Evolutionary conservation across 1,140 invertebrate species (phyloP).

Genomic region (Drosophila subpulchrella): DNA sequence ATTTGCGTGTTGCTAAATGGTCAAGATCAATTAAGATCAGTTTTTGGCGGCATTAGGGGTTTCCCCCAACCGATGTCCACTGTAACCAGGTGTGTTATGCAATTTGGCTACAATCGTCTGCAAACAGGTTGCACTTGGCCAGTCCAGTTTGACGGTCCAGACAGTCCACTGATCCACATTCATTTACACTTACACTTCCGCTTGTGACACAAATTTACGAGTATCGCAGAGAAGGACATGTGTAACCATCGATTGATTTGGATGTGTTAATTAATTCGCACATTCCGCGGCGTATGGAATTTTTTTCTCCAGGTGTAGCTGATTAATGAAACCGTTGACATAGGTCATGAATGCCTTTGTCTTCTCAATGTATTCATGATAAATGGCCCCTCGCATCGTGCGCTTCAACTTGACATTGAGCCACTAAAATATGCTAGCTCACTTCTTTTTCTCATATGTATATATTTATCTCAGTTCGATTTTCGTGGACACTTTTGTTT

Average conservation of each 20-base stretch:
- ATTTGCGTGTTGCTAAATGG: slow-evolving; percentile 43
- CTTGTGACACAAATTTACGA: slow-evolving; percentile 33
- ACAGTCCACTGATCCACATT: slow-evolving; percentile 47
- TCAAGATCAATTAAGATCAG: slow-evolving; percentile 35
- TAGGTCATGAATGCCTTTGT: slow-evolving; percentile 68
- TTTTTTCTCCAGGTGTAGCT: slow-evolving; percentile 8
- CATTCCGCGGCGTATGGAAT: slow-evolving; percentile 9
- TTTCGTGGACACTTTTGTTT: slow-evolving; percentile 45
- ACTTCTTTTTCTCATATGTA: slow-evolving; percentile 50
- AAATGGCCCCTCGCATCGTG: slow-evolving; percentile 39
- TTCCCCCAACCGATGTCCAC: slow-evolving; percentile 8
- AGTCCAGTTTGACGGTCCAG: slow-evolving; percentile 34
- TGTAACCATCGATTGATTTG: slow-evolving; percentile 19
- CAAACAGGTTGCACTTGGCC: slow-evolving; percentile 47
- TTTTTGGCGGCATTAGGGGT: slow-evolving; percentile 3
- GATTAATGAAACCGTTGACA: slow-evolving; percentile 58
- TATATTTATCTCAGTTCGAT: slow-evolving; percentile 6
- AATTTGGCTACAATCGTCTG: slow-evolving; percentile 37
- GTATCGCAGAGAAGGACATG: slow-evolving; percentile 30
- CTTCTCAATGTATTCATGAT: slow-evolving; percentile 52
- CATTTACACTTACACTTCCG: slow-evolving; percentile 43
- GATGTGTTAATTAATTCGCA: slow-evolving; percentile 38
- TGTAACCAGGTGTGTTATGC: slow-evolving; percentile 37
- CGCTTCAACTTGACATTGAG: slow-evolving; percentile 80
- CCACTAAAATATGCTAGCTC: slow-evolving; percentile 61